Evolutionary conservation across 2,888 invertebrate species (phyloP), one percentile per base, ranked within the genome.

Genomic region (Allacma fusca): DNA sequence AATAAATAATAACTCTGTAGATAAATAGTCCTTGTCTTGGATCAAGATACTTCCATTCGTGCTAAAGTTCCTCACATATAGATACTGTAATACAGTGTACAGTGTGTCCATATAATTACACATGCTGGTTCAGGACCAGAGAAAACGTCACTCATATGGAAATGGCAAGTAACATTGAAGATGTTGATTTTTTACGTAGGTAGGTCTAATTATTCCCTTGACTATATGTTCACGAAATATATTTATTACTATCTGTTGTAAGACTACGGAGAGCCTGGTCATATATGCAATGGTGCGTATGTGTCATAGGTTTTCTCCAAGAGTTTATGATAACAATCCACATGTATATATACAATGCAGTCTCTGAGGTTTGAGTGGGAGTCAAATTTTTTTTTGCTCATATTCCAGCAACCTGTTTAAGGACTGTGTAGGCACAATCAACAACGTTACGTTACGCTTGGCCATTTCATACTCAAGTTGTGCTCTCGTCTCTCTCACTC

Each of bases 281-380:
- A 50, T 50, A 13, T 50, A 50, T n/a, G 2, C 16, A 16, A 9
- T n/a, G 19, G 50, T 50, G 50, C n/a, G 50, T 50, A 16, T 50
- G n/a, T 50, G 50, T 50, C 34, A 34, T 34, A 34, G n/a, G n/a
- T n/a, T n/a, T n/a, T n/a, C n/a, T n/a, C n/a, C n/a, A n/a, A n/a
- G n/a, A n/a, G n/a, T n/a, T n/a, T n/a, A n/a, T n/a, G n/a, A n/a
- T n/a, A 34, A 9, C 34, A 7, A 34, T 34, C 9, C 34, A 34
- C 9, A 9, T 34, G 34, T 34, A 34, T 34, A 34, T 34, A 34
- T 9, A 34, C 34, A 50, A 1, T 16, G 19, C 19, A 16, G 5
- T 50, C 1, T 2, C 5, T 9, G 65, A 26, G 65, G 19, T 9
- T 34, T 62, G 78, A 78, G 78, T 78, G 78, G 78, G 78, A 76